These are phyloP conservation scores for Grapholita molesta DNA, from an alignment of 1,140 invertebrate genomes.

Conservation along the genomic window DNA sequence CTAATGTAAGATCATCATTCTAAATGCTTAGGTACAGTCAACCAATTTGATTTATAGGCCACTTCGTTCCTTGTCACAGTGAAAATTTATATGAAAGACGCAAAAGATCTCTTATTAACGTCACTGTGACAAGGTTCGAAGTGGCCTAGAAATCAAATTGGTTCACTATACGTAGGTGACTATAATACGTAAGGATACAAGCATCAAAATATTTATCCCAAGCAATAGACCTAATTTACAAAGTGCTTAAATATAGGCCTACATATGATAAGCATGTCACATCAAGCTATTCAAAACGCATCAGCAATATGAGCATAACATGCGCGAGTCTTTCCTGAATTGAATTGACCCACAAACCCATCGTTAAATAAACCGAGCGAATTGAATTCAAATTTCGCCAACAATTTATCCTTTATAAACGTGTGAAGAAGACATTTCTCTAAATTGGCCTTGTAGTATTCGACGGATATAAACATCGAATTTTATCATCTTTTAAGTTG, in stretches of 20 bases:
- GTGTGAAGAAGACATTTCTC: slow-evolving; percentile 3
- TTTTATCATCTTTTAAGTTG: neutral
- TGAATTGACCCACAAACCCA: slow-evolving; percentile 9
- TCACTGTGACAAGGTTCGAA: too few species aligned
- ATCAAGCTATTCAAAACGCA: neutral
- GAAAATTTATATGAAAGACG: too few species aligned
- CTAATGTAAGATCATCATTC: too few species aligned
- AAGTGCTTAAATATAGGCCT: neutral
- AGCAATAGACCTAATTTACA: neutral
- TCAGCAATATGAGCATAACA: neutral
- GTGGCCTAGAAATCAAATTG: too few species aligned
- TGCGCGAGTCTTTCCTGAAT: neutral
- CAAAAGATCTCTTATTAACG: too few species aligned
- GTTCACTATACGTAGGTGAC: too few species aligned
- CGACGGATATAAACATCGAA: neutral
- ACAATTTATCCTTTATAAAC: slow-evolving; percentile 12
- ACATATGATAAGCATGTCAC: too few species aligned
- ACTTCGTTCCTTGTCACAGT: too few species aligned
- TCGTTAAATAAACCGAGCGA: slow-evolving; percentile 4
- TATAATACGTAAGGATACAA: too few species aligned
- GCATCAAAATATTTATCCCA: too few species aligned
- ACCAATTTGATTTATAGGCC: too few species aligned
- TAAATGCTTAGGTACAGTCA: too few species aligned
- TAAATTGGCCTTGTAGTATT: neutral
- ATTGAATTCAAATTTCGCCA: slow-evolving; percentile 1